These are phyloP conservation scores for Pyrgus malvae DNA, from an alignment of 2,888 invertebrate species.

Conservation along the genomic window DNA sequence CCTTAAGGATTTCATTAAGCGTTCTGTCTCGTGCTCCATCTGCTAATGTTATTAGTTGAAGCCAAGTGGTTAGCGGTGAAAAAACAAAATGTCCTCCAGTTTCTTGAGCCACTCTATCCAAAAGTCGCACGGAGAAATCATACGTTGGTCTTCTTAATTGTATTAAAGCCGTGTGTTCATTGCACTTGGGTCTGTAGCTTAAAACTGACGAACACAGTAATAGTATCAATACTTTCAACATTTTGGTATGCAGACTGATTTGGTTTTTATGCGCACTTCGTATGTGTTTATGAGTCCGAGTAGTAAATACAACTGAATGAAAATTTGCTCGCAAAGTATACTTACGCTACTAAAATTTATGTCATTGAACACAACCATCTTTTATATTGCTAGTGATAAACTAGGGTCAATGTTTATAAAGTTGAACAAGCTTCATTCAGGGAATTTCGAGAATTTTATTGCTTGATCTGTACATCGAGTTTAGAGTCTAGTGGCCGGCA, in stretches of 20 bases:
- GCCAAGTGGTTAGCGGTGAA: slow-evolving; percentile 64
- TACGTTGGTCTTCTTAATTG: slow-evolving; percentile 41
- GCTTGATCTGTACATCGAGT: neutral
- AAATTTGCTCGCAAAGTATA: neutral
- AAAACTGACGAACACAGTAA: slow-evolving; percentile 1
- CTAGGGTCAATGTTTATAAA: slow-evolving; percentile 18
- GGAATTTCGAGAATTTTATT: slow-evolving; percentile 9
- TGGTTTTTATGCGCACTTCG: neutral
- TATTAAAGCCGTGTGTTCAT: slow-evolving; percentile 32
- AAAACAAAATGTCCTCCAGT: slow-evolving; percentile 63
- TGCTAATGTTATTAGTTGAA: slow-evolving; percentile 53
- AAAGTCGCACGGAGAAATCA: slow-evolving; percentile 42
- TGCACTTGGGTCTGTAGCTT: neutral
- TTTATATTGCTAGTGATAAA: slow-evolving; percentile 7
- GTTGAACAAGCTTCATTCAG: neutral
- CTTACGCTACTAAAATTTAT: neutral
- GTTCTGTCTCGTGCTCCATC: slow-evolving; percentile 58
- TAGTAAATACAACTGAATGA: neutral
- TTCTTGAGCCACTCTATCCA: slow-evolving; percentile 45
- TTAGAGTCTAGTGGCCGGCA: neutral
- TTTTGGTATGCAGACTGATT: too few species aligned
- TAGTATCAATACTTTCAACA: slow-evolving; percentile 4
- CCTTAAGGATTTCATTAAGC: slow-evolving; percentile 49
- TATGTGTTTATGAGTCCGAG: neutral
- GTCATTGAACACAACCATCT: neutral